Conservation (phyloP, 2,888 invertebrate genomes). For the Andrena bicolor region DNA sequence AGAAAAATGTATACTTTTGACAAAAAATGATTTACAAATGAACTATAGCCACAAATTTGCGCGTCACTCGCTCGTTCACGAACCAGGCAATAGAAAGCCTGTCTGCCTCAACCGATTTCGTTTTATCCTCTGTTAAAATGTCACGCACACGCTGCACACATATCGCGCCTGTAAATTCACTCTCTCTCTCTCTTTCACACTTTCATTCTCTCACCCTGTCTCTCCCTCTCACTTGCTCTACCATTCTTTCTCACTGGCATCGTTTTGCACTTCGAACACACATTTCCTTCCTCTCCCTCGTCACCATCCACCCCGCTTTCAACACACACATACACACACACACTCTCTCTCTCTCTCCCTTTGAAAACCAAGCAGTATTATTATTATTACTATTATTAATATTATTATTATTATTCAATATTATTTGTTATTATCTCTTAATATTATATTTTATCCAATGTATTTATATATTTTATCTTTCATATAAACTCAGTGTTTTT, state of each 20-base stretch:
- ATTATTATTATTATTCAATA: slow-evolving; percentile 79
- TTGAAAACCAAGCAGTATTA: slow-evolving; percentile 49
- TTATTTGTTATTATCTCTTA: slow-evolving; percentile 83
- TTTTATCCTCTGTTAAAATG: slow-evolving; percentile 63
- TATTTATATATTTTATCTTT: slow-evolving; percentile 80
- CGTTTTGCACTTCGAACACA: slow-evolving; percentile 55
- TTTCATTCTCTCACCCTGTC: slow-evolving; percentile 9
- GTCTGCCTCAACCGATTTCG: slow-evolving; percentile 53
- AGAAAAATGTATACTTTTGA: slow-evolving; percentile 86
- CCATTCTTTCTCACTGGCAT: slow-evolving; percentile 56
- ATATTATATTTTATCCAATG: slow-evolving; percentile 84
- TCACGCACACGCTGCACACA: slow-evolving; percentile 46
- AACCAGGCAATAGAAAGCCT: slow-evolving; percentile 60
- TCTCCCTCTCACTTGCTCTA: slow-evolving; percentile 36
- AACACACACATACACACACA: slow-evolving; percentile 55
- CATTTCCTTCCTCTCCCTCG: slow-evolving; percentile 50
- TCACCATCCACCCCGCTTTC: slow-evolving; percentile 61
- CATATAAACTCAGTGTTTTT: slow-evolving; percentile 81
- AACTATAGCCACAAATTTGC: slow-evolving; percentile 85
- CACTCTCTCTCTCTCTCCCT: neutral
- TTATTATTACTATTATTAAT: slow-evolving; percentile 75
- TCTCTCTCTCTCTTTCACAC: slow-evolving; percentile 22
- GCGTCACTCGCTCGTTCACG: slow-evolving; percentile 70
- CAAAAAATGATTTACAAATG: slow-evolving; percentile 87
- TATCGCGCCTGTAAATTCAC: neutral